Percentiles rank a stretch among this genome's conserved stretches.
These are phyloP conservation scores for Drosophila parabipectinata DNA, from an alignment of 1,140 invertebrate genomes.

Conservation along the genomic window DNA sequence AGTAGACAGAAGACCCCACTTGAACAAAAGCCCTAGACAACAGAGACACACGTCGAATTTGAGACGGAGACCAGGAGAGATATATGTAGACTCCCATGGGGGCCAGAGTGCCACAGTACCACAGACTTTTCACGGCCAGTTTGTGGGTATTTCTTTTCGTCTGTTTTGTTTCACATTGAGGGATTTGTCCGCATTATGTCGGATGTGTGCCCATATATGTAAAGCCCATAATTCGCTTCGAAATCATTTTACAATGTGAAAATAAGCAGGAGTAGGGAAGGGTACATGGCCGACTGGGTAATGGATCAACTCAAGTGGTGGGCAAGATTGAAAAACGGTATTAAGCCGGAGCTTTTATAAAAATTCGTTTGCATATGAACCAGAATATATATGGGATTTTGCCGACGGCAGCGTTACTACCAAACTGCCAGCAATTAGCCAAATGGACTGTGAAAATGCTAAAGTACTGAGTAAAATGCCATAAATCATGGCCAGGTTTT, in stretches of 20 bases:
- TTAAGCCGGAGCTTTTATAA: slow-evolving; percentile 42
- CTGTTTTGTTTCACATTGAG: slow-evolving; percentile 33
- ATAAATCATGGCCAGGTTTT: slow-evolving; percentile 59
- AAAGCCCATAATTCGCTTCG: slow-evolving; percentile 30
- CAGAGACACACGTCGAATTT: slow-evolving; percentile 3
- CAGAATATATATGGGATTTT: slow-evolving; percentile 5
- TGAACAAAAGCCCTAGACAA: slow-evolving; percentile 26
- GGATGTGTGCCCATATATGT: slow-evolving; percentile 4
- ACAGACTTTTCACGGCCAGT: slow-evolving; percentile 29
- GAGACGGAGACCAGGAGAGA: neutral
- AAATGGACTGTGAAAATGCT: slow-evolving; percentile 65
- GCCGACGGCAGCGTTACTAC: slow-evolving; percentile 10
- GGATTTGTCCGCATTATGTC: slow-evolving; percentile 32
- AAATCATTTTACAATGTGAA: slow-evolving; percentile 42
- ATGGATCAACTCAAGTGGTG: slow-evolving; percentile 48
- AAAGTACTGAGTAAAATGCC: slow-evolving; percentile 48
- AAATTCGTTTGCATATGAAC: slow-evolving; percentile 44
- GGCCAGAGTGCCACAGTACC: no score
- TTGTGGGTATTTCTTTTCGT: slow-evolving; percentile 16
- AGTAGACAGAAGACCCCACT: slow-evolving; percentile 11
- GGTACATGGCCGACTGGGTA: neutral
- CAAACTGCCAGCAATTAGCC: slow-evolving; percentile 55
- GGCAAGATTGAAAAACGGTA: slow-evolving; percentile 7
- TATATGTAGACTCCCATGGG: neutral
- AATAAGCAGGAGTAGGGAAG: slow-evolving; percentile 24